phyloP scores from a whole-genome alignment of 1,140 invertebrate genomes.

The Tetraneura akinire region DNA sequence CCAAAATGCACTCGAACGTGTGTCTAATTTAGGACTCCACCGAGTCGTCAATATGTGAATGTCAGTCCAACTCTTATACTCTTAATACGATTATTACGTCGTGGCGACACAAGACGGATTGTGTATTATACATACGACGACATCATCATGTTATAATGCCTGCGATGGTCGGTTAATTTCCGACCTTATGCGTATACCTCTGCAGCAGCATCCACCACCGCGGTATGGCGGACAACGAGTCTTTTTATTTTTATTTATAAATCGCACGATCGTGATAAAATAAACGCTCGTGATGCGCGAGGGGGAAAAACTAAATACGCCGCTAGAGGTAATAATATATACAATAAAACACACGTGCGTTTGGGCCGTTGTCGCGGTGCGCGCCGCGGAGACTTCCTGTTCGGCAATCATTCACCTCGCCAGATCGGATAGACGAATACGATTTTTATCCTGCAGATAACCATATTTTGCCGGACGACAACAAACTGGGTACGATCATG shows the following conservation, averaged over 20 bases:
- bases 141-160: neutral
- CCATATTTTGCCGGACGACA: conserved; percentile 2
- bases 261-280: conserved; percentile 8
- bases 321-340: neutral
- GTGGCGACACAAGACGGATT: neutral
- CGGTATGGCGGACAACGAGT: conserved; percentile 2
- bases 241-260: conserved; percentile 47
- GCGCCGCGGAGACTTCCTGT: conserved; percentile 9
- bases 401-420: conserved; percentile 31
- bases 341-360: conserved; percentile 4
- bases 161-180: conserved; percentile 24
- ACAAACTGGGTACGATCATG: conserved; percentile 17
- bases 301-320: neutral
- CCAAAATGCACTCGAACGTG: too few species aligned
- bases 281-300: neutral
- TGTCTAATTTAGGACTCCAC: too few species aligned
- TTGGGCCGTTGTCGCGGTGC: neutral
- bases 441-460: conserved; percentile 50
- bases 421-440: conserved; percentile 2
- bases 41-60: neutral
- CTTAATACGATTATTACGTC: too few species aligned
- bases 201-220: too few species aligned
- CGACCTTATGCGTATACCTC: neutral
- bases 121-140: too few species aligned
- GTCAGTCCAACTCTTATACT: neutral